A percentile compares a stretch with the other conserved stretches of the same genome.
Evolutionary conservation across 2,113 vertebrate genomes (phyloP).

Genomic region (Sula dactylatra): DNA sequence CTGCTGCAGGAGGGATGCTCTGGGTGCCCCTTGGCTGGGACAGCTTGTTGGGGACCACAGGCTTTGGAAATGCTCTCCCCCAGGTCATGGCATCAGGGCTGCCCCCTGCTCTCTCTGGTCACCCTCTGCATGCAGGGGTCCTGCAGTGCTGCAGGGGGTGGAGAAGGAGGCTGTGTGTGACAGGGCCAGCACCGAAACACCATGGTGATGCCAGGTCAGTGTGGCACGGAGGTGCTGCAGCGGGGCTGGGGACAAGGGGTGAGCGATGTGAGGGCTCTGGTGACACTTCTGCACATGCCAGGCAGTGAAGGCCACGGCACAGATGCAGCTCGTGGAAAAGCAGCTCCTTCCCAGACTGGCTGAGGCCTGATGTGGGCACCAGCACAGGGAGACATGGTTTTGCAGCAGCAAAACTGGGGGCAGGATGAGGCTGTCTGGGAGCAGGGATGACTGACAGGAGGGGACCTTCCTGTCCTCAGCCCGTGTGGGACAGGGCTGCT

Average conservation of each 20-base stretch:
- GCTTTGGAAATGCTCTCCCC: neutral
- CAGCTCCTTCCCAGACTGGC: neutral
- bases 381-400: fast-evolving
- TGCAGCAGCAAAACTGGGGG: neutral
- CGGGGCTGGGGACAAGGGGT: fast-evolving
- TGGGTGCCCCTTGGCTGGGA: neutral
- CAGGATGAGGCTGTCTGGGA: neutral
- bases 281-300: fast-evolving
- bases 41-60: neutral
- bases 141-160: neutral
- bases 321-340: neutral
- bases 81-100: neutral
- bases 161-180: neutral
- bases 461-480: neutral
- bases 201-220: fast-evolving
- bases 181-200: neutral
- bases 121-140: fast-evolving
- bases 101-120: neutral
- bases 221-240: neutral
- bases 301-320: fast-evolving
- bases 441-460: neutral
- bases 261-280: fast-evolving
- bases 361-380: fast-evolving
- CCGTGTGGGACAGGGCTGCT: neutral
- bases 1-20: neutral